Conservation (phyloP, 2,113 vertebrate genomes). For the Tympanuchus pallidicinctus region DNA sequence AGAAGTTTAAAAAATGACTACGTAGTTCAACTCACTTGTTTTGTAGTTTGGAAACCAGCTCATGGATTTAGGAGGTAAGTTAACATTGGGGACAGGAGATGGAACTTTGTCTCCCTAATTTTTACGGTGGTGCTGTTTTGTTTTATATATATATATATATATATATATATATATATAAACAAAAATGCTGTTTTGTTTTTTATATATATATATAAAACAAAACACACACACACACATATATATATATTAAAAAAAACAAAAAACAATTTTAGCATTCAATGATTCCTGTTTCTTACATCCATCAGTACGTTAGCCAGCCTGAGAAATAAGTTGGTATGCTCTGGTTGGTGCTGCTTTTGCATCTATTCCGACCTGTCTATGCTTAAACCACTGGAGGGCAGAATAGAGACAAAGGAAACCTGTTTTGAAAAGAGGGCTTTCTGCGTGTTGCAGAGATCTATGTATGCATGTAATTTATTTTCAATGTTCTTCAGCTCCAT, state of each 20-base stretch:
- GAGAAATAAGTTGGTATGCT: not conserved
- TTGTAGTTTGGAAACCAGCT: not conserved
- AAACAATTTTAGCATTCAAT: not conserved
- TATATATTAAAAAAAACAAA: too few relatives aligned
- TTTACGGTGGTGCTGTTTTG: not conserved
- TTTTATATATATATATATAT: not conserved
- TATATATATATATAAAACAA: too few relatives aligned
- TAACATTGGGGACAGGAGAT: not conserved
- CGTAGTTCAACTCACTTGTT: not conserved
- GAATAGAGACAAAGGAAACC: slow-evolving; percentile 41
- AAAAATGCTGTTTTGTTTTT: too few relatives aligned
- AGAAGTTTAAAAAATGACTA: not conserved
- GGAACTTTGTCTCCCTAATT: not conserved
- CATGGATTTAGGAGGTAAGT: not conserved
- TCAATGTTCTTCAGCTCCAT: not conserved
- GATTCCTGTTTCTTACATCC: not conserved
- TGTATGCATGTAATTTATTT: not conserved
- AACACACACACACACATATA: too few relatives aligned
- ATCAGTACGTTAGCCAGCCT: fast-evolving
- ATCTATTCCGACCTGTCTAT: not conserved
- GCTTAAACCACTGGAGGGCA: slow-evolving; percentile 66
- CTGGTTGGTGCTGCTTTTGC: not conserved
- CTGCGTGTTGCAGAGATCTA: not conserved
- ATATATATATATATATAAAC: too few relatives aligned
- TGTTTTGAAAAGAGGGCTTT: not conserved